phyloP scores from a whole-genome alignment of 1,140 invertebrate genomes.

The Ostrea edulis region DNA sequence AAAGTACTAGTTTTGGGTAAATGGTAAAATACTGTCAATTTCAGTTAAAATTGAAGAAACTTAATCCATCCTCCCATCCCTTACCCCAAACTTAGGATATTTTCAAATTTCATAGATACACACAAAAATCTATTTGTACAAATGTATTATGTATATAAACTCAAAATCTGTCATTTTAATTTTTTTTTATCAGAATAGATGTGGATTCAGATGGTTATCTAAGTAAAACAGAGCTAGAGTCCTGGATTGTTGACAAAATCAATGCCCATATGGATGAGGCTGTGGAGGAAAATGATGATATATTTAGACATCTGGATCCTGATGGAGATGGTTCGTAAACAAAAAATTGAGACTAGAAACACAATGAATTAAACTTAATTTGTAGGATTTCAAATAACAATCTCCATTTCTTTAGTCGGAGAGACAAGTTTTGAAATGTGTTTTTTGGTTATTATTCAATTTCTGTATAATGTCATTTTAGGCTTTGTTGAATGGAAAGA shows the following conservation, averaged over 20 bases:
- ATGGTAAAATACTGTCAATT: too few species aligned
- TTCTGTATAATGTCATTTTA: slow-evolving; percentile 69
- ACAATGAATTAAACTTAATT: not conserved
- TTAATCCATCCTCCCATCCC: too few species aligned
- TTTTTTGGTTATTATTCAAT: not conserved
- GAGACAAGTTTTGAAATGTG: not conserved
- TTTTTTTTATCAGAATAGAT: slow-evolving; percentile 84
- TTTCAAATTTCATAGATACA: too few species aligned
- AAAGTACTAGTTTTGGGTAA: too few species aligned
- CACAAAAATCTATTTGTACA: too few species aligned
- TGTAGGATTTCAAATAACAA: not conserved
- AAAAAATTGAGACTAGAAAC: not conserved
- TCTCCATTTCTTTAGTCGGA: not conserved
- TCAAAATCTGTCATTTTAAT: not conserved
- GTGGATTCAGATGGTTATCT: slow-evolving; percentile 83
- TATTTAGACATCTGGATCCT: slow-evolving; percentile 87
- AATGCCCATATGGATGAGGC: slow-evolving; percentile 88
- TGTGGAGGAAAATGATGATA: slow-evolving; percentile 85
- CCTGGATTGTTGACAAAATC: slow-evolving; percentile 88
- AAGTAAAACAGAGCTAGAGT: slow-evolving; percentile 84
- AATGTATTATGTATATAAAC: too few species aligned
- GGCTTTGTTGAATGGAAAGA: slow-evolving; percentile 89
- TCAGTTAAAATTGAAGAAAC: too few species aligned
- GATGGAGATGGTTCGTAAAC: slow-evolving; percentile 85
- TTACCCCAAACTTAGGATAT: too few species aligned